Evolutionary conservation across 2,113 vertebrate genomes (phyloP).

Genomic region (Lepisosteus oculatus): DNA sequence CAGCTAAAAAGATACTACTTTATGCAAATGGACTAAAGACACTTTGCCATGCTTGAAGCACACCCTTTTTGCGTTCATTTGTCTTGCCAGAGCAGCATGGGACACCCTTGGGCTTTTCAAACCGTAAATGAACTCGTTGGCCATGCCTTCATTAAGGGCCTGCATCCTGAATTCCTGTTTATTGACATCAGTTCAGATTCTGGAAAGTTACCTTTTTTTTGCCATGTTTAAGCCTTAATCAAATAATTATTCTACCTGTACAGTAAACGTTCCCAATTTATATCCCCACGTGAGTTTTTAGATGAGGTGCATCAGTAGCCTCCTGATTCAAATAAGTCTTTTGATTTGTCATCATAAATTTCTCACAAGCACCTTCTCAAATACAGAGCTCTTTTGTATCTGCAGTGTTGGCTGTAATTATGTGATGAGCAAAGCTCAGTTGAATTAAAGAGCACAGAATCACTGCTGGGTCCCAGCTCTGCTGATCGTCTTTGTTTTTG

Average conservation of each 20-base stretch:
- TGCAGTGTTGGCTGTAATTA: too few species aligned
- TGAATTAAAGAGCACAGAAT: too few species aligned
- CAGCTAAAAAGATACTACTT: conserved; percentile 21
- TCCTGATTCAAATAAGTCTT: too few species aligned
- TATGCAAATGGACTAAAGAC: background rate
- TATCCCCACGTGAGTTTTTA: background rate
- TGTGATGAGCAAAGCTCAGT: too few species aligned
- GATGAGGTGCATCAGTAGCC: too few species aligned
- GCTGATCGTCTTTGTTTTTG: too few species aligned
- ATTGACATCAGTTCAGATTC: conserved; percentile 49
- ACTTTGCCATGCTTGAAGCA: background rate
- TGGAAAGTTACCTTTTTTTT: conserved; percentile 55
- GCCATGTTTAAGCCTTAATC: conserved; percentile 57
- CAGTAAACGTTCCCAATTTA: background rate
- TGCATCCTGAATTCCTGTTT: conserved; percentile 18
- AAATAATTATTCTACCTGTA: conserved; percentile 51
- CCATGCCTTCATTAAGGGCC: conserved; percentile 49
- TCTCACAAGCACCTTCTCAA: too few species aligned
- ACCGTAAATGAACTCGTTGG: conserved; percentile 35
- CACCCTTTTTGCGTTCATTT: background rate
- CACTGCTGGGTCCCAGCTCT: too few species aligned
- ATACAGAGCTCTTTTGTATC: too few species aligned
- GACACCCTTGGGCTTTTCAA: conserved; percentile 48
- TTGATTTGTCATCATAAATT: too few species aligned
- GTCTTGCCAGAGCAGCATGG: conserved; percentile 34